Evolutionary conservation across 1,140 invertebrate genomes (phyloP), one percentile per base, ranked within the genome.

Genomic region (Goniozus legneri): DNA sequence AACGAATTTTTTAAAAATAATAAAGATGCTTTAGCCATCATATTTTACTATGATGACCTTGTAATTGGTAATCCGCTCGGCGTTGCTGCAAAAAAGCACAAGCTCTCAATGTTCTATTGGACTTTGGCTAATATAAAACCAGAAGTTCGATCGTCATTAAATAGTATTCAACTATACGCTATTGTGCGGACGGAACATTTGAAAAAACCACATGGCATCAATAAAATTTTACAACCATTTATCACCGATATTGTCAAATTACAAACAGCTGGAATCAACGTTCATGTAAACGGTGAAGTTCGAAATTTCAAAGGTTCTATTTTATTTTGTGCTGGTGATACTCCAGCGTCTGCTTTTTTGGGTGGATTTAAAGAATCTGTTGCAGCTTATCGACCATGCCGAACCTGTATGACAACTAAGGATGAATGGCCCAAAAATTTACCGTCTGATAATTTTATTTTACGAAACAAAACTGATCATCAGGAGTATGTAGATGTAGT

Each of bases 281-380:
- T 52, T 12, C 10, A 43, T 1, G 19, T 47, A 10, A 14, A 22
- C n/a, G 3, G 14, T 19, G 3, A 15, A 32, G 13, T 20, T 16
- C 19, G 27, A 31, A 31, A 1, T 33, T 52, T 15, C 40, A 61
- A 57, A 48, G 62, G 59, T 0, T 54, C 42, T 16, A 6, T 63
- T 18, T 34, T 63, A 37, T 60, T 63, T 50, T 38, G 12, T 30
- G 32, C 51, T 18, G 52, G 34, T 2, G 58, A 63, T 38, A 63
- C 53, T 8, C 56, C 56, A 1, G 61, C 58, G 7, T 21, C 50
- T 10, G 55, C 55, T 8, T 3, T 49, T 15, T 13, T 60, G 14
- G 58, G 61, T 19, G 58, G 61, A 0, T 63, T 56, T 13, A 60
- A 60, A 46, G 38, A 53, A 36, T 63, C 61, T 0, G 53, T 57